A percentile compares a stretch with the other conserved stretches of the same genome.
Conservation (phyloP, 1,140 invertebrate species). For the Sinella curviseta region DNA sequence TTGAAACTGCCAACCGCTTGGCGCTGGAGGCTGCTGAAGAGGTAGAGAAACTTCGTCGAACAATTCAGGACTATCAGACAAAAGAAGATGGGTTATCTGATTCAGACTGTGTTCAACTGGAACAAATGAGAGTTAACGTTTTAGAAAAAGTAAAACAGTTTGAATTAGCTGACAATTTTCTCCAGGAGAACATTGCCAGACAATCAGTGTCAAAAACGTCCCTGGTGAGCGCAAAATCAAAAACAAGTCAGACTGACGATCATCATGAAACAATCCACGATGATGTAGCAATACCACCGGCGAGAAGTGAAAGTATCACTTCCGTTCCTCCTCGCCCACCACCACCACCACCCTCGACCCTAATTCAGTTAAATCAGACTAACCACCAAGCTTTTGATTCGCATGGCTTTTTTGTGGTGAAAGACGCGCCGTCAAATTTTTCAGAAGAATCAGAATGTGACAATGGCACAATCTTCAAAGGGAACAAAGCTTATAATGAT, state of each 20-base stretch:
- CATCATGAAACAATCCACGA: background rate
- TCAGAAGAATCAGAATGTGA: background rate
- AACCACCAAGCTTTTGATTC: background rate
- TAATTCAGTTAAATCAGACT: background rate
- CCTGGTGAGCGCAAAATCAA: background rate
- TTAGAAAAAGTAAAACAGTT: conserved; percentile 33
- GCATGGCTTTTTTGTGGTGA: background rate
- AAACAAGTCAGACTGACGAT: background rate
- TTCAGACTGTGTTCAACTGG: background rate
- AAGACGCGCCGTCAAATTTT: background rate
- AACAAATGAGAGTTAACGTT: conserved; percentile 7
- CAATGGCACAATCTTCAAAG: background rate
- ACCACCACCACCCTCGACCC: background rate
- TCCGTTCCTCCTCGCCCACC: background rate
- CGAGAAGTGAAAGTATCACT: background rate
- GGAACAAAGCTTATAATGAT: too few relatives aligned
- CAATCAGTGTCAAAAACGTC: conserved; percentile 2
- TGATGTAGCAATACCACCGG: too few relatives aligned
- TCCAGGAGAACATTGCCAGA: background rate
- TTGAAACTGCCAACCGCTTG: conserved; percentile 29
- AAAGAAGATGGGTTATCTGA: conserved; percentile 5
- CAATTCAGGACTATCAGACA: conserved; percentile 31
- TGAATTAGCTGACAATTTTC: conserved; percentile 24
- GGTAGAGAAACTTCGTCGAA: conserved; percentile 25
- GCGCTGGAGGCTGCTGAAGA: conserved; percentile 30